Base-by-base conservation (phyloP, 2,888 invertebrate genomes). In the Scrobipalpa atriplicella region DNA sequence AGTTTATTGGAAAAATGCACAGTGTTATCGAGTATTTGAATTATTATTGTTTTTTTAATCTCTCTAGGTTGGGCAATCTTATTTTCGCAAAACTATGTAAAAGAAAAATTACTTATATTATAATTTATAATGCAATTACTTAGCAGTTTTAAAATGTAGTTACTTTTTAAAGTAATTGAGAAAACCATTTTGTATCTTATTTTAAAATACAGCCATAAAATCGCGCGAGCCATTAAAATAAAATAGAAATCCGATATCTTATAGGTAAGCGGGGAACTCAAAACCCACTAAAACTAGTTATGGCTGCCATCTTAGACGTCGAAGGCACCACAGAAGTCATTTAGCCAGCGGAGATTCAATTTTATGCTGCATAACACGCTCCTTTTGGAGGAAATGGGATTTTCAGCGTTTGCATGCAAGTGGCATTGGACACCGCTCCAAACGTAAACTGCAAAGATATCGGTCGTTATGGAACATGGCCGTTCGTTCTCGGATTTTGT, bases 1-100 rank as follows among this genome's bases (percentile, higher is more conserved):
- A 65, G 65, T 67, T 67, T 67, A 67, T 67, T 41, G 65, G 52
- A 62, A 56, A 62, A 65, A 56, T 67, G 41, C 65, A 67, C 60
- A 51, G 62, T 60, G 60, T 64, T 62, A 47, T 2, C 47, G n/a
- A 3, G n/a, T 3, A 6, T 47, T 47, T n/a, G n/a, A n/a, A n/a
- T n/a, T n/a, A n/a, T n/a, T n/a, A n/a, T n/a, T n/a, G n/a, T n/a
- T n/a, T n/a, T n/a, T n/a, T n/a, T n/a, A n/a, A n/a, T n/a, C n/a
- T n/a, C n/a, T n/a, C n/a, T n/a, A n/a, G n/a, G n/a, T n/a, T n/a
- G n/a, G n/a, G n/a, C n/a, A n/a, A n/a, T n/a, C n/a, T n/a, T n/a
- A n/a, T n/a, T n/a, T n/a, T n/a, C n/a, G n/a, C n/a, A n/a, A n/a
- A n/a, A n/a, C n/a, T n/a, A n/a, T n/a, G n/a, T n/a, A n/a, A n/a